Base-by-base conservation (phyloP, 2,888 invertebrate genomes). In the Patella depressa region DNA sequence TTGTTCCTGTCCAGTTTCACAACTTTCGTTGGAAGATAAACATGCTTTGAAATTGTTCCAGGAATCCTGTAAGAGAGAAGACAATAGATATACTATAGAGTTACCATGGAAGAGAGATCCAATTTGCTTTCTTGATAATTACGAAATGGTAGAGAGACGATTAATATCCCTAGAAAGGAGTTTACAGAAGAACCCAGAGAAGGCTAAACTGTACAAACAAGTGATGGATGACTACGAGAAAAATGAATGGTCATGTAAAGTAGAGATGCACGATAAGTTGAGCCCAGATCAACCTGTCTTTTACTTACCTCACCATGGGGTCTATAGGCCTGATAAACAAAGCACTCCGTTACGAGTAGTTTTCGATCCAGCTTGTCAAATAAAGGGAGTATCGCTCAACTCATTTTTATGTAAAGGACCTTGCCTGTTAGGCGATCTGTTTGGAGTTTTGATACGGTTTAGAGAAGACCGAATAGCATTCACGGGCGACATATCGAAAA, bases 241-340 rank as follows among this genome's bases (percentile, higher is more conserved):
- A 14, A 53, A 54, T 72, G 72, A 53, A 34, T 72, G 72, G 72
- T 45, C 78, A 34, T 71, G 57, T 24, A 19, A 34, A 19, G 74
- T 34, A 19, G 17, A 53, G n/a, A 71, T 34, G 19, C 15, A 19
- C 7, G 70, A 7, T 5, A 45, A 7, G 7, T 45, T 45, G 34
- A 45, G 34, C 5, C 34, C 69, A 14, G 53, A 54, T 12, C 53
- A 71, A 34, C 70, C 57, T 14, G 54, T 53, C 2, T 78, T 71
- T 59, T 78, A 75, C n/a, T 69, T 78, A 11, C 75, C 78, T 5
- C 78, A 78, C 11, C 75, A 78, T 59, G 78, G 78, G 15, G 78
- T 78, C 11, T 72, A 78, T 72, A 59, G 78, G 17, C 75, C 72
- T 29, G 76, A 77, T 15, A 79, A 73, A 54, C 34, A 24, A 15